Base-by-base conservation (phyloP, 2,888 invertebrate species). In the Acanthacorydalis orientalis region DNA sequence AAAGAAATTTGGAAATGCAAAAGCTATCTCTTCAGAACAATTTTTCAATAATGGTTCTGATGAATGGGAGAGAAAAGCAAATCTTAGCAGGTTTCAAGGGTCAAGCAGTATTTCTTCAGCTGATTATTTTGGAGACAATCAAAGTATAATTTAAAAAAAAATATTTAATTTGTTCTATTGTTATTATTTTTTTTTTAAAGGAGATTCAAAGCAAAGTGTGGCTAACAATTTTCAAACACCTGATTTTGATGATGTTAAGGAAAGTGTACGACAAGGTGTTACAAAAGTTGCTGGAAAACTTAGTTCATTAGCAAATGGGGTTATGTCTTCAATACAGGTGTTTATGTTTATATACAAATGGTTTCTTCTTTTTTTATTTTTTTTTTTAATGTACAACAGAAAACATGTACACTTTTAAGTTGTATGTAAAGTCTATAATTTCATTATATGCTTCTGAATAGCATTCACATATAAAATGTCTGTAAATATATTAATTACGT, bases 1-100 rank as follows among this genome's bases (percentile, higher is more conserved):
- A 64, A 90, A 89, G 68, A 97, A 97, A 70, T 98, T 97, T 64
- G 96, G 92, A 44, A 82, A 84, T 57, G 95, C 97, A 3, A 98
- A 98, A 67, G 88, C 93, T 11, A 98, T 98, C 60, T 96, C 96
- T 49, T 97, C 97, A 0, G 92, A 93, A 61, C 95, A 95, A 70
- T 96, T 80, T 72, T 97, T 97, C 64, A 86, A 86, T 7, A 86
- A 83, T 57, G 75, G 75, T 50, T 62, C 65, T 49, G 69, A 73
- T 57, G 77, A 77, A 55, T 68, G 70, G 53, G 75, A 74, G 61
- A 68, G 70, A 34, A 73, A 74, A 56, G 67, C 73, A 43, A 77
- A 73, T 64, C 65, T 80, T 60, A 68, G 60, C 50, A 57, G 92
- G 53, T 97, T 96, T 71, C 90, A 93, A 68, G 96, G 96, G 50